These are phyloP conservation scores for Bettongia penicillata DNA, from an alignment of 2,113 vertebrate genomes.

Conservation along the genomic window DNA sequence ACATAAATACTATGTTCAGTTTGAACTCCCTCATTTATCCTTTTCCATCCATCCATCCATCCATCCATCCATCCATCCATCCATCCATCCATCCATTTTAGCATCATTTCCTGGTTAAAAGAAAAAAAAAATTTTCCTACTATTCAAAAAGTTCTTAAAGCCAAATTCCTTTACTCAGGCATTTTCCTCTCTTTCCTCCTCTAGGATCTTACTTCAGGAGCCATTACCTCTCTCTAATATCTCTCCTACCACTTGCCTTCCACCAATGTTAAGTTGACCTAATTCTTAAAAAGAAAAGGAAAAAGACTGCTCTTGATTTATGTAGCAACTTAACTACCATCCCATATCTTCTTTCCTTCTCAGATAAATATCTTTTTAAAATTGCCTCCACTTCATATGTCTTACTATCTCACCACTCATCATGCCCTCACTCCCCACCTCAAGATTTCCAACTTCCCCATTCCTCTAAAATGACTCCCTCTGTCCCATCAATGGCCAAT, in stretches of 20 bases:
- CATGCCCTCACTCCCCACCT: fast-evolving
- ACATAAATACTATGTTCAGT: not conserved
- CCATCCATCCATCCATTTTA: not conserved
- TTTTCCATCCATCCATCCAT: not conserved
- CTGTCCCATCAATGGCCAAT: not conserved
- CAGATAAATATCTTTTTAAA: not conserved
- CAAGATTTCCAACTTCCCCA: not conserved
- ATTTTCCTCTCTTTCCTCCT: not conserved
- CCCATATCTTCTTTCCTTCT: not conserved
- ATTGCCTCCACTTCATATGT: not conserved
- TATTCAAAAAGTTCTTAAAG: not conserved
- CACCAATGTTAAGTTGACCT: not conserved
- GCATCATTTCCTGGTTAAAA: not conserved
- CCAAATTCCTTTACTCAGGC: not conserved
- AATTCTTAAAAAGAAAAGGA: not conserved
- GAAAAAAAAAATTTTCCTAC: not conserved
- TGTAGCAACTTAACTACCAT: not conserved
- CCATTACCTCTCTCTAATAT: not conserved
- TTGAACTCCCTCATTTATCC: not conserved
- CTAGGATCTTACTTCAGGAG: not conserved
- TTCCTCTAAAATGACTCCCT: not conserved
- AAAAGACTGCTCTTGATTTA: not conserved
- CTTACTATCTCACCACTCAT: not conserved
- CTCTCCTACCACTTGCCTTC: not conserved
- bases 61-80: too few species aligned